Conservation (phyloP, 2,797 vertebrate genomes). For the Agapornis canus region DNA sequence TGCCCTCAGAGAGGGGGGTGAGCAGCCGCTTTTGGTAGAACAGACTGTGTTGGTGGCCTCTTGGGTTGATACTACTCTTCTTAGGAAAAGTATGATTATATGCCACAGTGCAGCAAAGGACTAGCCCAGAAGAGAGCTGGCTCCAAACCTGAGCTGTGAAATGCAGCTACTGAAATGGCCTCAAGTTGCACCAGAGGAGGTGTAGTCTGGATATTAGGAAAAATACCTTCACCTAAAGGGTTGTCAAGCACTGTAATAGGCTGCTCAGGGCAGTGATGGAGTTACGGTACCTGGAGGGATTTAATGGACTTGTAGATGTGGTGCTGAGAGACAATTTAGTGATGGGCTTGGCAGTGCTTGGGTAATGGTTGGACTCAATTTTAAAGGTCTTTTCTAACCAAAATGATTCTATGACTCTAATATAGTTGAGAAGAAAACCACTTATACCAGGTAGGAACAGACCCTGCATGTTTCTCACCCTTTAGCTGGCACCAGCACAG, state of each 20-base stretch:
- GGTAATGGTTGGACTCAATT: background rate
- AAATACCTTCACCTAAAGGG: background rate
- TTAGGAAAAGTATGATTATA: background rate
- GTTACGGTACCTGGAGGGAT: background rate
- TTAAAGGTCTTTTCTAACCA: background rate
- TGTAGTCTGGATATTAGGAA: background rate
- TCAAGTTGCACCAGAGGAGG: background rate
- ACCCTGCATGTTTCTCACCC: accelerated
- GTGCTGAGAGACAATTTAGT: background rate
- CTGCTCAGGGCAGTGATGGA: background rate
- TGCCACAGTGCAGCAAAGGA: background rate
- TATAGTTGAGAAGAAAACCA: background rate
- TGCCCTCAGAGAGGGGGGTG: background rate
- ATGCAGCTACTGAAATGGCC: background rate
- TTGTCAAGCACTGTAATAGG: background rate
- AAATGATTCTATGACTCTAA: background rate
- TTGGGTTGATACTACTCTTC: background rate
- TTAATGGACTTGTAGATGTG: background rate
- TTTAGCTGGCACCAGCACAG: background rate
- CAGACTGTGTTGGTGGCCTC: background rate
- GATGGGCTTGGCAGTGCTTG: background rate
- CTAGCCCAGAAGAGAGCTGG: background rate
- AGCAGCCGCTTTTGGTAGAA: background rate
- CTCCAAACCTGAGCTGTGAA: background rate
- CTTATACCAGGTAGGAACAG: background rate